phyloP scores from a whole-genome alignment of 2,113 vertebrate species.

The Blennius ocellaris region DNA sequence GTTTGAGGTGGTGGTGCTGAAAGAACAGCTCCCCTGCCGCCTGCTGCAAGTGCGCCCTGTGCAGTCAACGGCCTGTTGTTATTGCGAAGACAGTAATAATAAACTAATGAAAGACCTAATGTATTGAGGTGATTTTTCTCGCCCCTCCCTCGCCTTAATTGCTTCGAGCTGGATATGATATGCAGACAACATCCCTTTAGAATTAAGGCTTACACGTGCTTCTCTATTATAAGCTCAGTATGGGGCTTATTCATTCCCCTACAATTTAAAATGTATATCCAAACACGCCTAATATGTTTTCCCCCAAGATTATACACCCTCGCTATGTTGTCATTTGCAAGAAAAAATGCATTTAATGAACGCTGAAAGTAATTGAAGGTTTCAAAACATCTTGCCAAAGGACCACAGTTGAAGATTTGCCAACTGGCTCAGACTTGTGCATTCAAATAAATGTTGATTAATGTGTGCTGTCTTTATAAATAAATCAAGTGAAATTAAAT shows the following conservation, averaged over 20 bases:
- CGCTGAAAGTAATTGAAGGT: too few relatives aligned
- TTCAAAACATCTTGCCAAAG: not conserved
- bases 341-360: not conserved
- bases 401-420: too few relatives aligned
- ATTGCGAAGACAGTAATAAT: conserved; percentile 52
- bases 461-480: too few relatives aligned
- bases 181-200: conserved; percentile 24
- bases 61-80: conserved; percentile 31
- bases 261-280: not conserved
- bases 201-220: conserved; percentile 3
- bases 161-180: conserved; percentile 35
- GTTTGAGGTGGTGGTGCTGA: conserved; percentile 77
- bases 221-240: not conserved
- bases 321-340: not conserved
- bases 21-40: conserved; percentile 77
- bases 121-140: conserved; percentile 30
- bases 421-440: too few relatives aligned
- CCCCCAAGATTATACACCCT: not conserved
- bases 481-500: too few relatives aligned
- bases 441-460: too few relatives aligned
- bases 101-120: conserved; percentile 47
- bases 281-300: not conserved
- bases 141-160: conserved; percentile 5
- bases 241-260: not conserved
- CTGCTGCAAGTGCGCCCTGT: conserved; percentile 18